Evolutionary conservation across 2,888 invertebrate genomes (phyloP).

Genomic region (Odontocolon sp.): DNA sequence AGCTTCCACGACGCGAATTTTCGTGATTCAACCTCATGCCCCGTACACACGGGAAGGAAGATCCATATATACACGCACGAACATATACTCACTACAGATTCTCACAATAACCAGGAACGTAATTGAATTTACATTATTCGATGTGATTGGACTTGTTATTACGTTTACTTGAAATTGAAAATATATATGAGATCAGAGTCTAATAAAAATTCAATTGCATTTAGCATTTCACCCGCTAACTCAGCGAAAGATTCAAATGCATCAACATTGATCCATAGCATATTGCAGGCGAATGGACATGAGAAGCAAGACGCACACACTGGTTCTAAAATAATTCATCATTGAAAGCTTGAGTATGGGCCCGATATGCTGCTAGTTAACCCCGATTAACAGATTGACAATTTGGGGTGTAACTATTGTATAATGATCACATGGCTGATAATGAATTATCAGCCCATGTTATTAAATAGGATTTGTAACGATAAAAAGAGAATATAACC

Average conservation of each 20-base stretch:
- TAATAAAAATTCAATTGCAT: conserved; percentile 29
- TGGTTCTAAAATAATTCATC: not conserved
- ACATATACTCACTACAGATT: not conserved
- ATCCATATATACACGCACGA: conserved; percentile 4
- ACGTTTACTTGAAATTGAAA: conserved; percentile 8
- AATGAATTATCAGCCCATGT: too few species aligned
- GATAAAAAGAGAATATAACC: too few species aligned
- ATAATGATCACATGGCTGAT: too few species aligned
- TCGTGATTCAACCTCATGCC: conserved; percentile 36
- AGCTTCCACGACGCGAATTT: conserved; percentile 33
- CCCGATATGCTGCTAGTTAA: too few species aligned
- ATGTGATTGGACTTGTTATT: conserved; percentile 42
- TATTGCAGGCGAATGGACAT: not conserved
- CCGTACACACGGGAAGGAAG: not conserved
- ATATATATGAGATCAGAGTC: not conserved
- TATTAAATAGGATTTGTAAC: too few species aligned
- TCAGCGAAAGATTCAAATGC: not conserved
- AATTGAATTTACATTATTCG: conserved; percentile 34
- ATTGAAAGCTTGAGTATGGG: not conserved
- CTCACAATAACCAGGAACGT: not conserved
- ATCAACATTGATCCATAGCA: not conserved
- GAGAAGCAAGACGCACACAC: not conserved
- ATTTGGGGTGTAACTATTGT: too few species aligned
- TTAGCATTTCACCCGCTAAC: not conserved
- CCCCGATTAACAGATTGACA: too few species aligned